Conservation (phyloP, 1,140 invertebrate species). For the Lepidurus apus region DNA sequence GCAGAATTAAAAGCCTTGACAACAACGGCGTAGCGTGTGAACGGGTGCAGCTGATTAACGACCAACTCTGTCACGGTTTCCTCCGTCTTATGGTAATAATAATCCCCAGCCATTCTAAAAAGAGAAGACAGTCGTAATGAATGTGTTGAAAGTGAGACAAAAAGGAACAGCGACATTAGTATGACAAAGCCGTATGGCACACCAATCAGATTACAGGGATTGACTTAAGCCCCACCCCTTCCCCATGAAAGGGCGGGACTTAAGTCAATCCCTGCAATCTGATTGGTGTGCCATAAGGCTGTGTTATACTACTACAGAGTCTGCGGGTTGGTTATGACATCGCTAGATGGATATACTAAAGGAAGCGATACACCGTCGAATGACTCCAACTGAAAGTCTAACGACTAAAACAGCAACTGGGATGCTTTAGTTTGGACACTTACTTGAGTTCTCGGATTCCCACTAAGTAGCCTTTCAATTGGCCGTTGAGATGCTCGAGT, state of each 20-base stretch:
- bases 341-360: too few relatives aligned
- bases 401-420: neutral
- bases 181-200: too few relatives aligned
- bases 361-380: too few relatives aligned
- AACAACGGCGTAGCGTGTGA: slow-evolving; percentile 78
- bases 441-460: slow-evolving; percentile 63
- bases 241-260: too few relatives aligned
- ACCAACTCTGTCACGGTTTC: slow-evolving; percentile 14
- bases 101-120: slow-evolving; percentile 1
- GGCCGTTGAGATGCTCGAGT: slow-evolving; percentile 81
- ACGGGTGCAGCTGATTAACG: slow-evolving; percentile 60
- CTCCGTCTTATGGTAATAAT: slow-evolving; percentile 19
- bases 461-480: slow-evolving; percentile 86
- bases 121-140: neutral
- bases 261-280: too few relatives aligned
- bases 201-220: too few relatives aligned
- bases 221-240: too few relatives aligned
- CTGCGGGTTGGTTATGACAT: too few relatives aligned
- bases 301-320: too few relatives aligned
- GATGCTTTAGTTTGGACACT: neutral
- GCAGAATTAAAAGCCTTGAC: slow-evolving; percentile 89
- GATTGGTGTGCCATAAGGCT: too few relatives aligned
- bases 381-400: too few relatives aligned
- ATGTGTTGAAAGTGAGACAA: neutral
- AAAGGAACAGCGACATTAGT: too few relatives aligned